Percentiles rank a stretch among this genome's conserved stretches.
Conservation (phyloP, 92 coral and sea anemone genomes). For the Zoanthus gigantus region DNA sequence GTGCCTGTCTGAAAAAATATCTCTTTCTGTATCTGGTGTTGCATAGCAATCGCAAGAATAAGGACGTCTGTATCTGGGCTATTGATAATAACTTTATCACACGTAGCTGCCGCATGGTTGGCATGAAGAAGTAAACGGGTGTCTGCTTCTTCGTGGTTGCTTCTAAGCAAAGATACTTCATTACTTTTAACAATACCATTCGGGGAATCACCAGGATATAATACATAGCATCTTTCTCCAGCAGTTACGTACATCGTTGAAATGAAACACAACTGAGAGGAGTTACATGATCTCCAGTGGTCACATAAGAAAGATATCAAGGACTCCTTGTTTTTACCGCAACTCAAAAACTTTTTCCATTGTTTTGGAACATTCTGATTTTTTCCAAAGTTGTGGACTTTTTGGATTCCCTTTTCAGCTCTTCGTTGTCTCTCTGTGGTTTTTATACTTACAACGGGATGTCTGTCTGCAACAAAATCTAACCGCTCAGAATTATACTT, state of each 20-base stretch:
- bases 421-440: constrained; percentile 52
- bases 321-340: constrained; percentile 60
- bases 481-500: constrained; percentile 24
- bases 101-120: constrained; percentile 41
- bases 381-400: constrained; percentile 47
- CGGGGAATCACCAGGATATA: no score
- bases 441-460: constrained; percentile 57
- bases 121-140: constrained; percentile 31
- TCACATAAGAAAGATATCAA: constrained; percentile 48
- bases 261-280: constrained; percentile 32
- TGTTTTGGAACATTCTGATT: constrained; percentile 52
- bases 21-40: constrained; percentile 34
- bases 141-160: no score
- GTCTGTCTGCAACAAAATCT: constrained; percentile 50
- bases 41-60: constrained; percentile 46
- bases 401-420: constrained; percentile 54
- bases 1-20: constrained; percentile 49
- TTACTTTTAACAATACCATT: no score
- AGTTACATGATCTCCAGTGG: constrained; percentile 50
- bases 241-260: neutral
- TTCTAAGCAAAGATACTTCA: no score
- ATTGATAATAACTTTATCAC: constrained; percentile 21
- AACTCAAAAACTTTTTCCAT: constrained; percentile 62
- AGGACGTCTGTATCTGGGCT: constrained; percentile 59
- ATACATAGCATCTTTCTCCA: no score